Evolutionary conservation across 2,113 vertebrate species (phyloP).

Genomic region (Colinus virginianus): DNA sequence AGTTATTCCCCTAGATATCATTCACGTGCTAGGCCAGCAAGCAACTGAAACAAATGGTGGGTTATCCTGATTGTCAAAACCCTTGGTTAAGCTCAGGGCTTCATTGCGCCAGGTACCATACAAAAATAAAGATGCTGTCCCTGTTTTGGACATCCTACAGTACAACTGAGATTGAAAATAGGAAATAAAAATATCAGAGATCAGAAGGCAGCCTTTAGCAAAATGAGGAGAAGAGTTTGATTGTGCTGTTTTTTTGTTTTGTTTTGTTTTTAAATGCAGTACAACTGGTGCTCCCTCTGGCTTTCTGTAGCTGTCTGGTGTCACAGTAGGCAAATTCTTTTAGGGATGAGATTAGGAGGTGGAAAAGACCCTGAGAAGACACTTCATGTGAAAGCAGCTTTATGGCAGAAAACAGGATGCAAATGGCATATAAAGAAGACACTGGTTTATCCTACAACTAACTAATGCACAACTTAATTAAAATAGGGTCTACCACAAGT

Average conservation of each 20-base stretch:
- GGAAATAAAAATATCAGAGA: neutral
- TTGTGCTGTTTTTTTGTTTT: neutral
- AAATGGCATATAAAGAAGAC: neutral
- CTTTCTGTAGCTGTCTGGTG: neutral
- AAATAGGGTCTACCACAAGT: constrained; percentile 27
- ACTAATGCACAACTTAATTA: neutral
- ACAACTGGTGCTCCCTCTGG: neutral
- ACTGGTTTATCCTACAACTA: neutral
- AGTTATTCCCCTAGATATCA: neutral
- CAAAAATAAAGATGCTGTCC: neutral
- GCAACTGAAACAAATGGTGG: neutral
- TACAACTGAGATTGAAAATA: neutral
- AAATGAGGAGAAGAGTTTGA: neutral
- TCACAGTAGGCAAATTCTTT: neutral
- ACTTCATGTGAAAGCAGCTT: neutral
- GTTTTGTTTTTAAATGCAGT: neutral
- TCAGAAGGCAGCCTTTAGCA: neutral
- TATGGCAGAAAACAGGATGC: neutral
- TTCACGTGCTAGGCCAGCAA: neutral
- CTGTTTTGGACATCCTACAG: neutral
- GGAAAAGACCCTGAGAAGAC: neutral
- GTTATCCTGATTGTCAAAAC: neutral
- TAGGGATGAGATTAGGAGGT: neutral
- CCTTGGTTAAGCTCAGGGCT: neutral
- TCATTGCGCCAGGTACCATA: neutral